Percentiles rank a stretch among this genome's conserved stretches.
Evolutionary conservation across 2,797 vertebrate genomes (phyloP).

Genomic region (Notolabrus celidotus): DNA sequence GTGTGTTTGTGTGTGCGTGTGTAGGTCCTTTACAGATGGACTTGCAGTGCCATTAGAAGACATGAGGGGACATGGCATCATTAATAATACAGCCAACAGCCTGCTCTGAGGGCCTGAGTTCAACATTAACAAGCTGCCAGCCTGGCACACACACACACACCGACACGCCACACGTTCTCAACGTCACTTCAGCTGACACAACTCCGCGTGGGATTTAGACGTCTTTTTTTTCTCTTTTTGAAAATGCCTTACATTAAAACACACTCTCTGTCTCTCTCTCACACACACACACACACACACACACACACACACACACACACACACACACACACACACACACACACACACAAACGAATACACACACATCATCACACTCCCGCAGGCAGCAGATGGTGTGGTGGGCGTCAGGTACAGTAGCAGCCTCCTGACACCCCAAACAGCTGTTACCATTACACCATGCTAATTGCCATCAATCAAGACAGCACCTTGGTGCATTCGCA

Average conservation of each 20-base stretch:
- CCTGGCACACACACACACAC: constrained; percentile 21
- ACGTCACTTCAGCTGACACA: constrained; percentile 74
- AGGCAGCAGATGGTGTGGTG: constrained; percentile 91
- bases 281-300: constrained; percentile 25
- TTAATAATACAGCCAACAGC: constrained; percentile 71
- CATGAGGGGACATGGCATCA: constrained; percentile 64
- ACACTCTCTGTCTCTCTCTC: constrained; percentile 15
- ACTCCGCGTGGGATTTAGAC: constrained; percentile 85
- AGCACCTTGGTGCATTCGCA: constrained; percentile 90
- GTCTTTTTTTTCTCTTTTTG: constrained; percentile 66
- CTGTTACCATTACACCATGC: constrained; percentile 95
- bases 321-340: constrained; percentile 62
- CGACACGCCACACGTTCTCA: constrained; percentile 21
- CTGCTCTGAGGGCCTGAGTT: constrained; percentile 56
- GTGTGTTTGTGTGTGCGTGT: neutral
- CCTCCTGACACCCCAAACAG: constrained; percentile 93
- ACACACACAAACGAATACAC: neutral
- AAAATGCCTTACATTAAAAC: constrained; percentile 44
- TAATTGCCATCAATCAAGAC: constrained; percentile 96
- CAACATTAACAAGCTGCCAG: constrained; percentile 69
- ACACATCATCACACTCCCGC: constrained; percentile 74
- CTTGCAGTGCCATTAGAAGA: constrained; percentile 59
- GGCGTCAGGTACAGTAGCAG: constrained; percentile 90
- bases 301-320: constrained; percentile 7
- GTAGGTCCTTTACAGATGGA: constrained; percentile 60